phyloP scores from a whole-genome alignment of 2,888 invertebrate species.

The Megastigmus dorsalis region DNA sequence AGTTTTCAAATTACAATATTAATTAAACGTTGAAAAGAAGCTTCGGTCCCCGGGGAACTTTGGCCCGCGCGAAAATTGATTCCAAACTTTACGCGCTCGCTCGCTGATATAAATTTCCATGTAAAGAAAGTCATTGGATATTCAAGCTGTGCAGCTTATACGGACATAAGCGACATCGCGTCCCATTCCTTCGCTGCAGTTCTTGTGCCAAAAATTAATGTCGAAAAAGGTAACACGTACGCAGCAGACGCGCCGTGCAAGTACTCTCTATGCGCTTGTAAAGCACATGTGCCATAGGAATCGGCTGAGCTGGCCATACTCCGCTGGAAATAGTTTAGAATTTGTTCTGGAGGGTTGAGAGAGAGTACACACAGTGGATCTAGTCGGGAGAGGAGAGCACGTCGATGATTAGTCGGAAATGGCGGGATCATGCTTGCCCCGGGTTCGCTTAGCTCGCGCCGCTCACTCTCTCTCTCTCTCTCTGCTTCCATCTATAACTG shows the following conservation, averaged over 20 bases:
- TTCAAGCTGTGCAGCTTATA: too few species aligned
- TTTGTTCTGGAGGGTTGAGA: constrained; percentile 23
- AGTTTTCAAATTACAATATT: constrained; percentile 40
- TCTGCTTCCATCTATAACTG: constrained; percentile 33
- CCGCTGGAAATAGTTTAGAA: constrained; percentile 37
- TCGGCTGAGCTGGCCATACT: constrained; percentile 10
- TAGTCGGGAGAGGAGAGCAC: not conserved
- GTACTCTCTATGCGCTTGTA: too few species aligned
- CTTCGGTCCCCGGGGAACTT: too few species aligned
- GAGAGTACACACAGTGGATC: constrained; percentile 12
- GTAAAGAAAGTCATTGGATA: constrained; percentile 1
- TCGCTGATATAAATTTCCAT: not conserved
- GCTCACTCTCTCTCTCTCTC: too few species aligned
- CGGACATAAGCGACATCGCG: too few species aligned
- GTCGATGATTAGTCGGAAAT: constrained; percentile 40
- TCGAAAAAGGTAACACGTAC: too few species aligned
- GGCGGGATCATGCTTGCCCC: constrained; percentile 31
- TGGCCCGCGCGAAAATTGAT: constrained; percentile 18
- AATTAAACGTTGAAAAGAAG: constrained; percentile 25
- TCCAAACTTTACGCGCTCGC: not conserved
- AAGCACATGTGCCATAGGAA: not conserved
- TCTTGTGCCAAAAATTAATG: too few species aligned
- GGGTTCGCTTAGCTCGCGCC: constrained; percentile 26
- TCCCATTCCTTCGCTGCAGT: too few species aligned
- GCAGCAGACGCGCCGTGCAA: too few species aligned